Conservation (phyloP, 2,113 vertebrate species). For the Chloebia gouldiae region DNA sequence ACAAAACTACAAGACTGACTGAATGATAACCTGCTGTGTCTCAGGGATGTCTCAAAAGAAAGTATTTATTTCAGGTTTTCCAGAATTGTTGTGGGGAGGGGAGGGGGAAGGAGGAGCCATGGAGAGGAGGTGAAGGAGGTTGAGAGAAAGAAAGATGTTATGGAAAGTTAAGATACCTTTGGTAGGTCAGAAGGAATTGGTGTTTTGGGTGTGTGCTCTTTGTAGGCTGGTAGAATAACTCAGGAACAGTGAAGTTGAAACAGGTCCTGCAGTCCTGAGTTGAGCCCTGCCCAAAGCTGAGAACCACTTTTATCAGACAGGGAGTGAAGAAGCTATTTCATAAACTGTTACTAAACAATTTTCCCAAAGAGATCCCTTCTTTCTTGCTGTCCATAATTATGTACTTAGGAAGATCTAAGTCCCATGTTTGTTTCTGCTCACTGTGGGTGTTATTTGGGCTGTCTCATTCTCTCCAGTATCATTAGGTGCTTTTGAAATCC, state of each 20-base stretch:
- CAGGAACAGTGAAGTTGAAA: neutral
- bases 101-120: neutral
- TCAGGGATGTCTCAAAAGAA: neutral
- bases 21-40: neutral
- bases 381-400: neutral
- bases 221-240: neutral
- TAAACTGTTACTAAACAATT: neutral
- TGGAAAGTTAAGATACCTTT: neutral
- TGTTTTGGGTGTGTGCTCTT: neutral
- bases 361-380: neutral
- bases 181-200: neutral
- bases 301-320: neutral
- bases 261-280: neutral
- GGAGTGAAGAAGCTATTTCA: neutral
- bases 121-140: neutral
- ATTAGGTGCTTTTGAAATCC: neutral
- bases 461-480: neutral
- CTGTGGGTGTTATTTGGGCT: neutral
- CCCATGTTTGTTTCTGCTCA: neutral
- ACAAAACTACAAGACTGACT: neutral
- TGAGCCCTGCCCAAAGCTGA: neutral
- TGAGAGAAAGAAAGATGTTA: neutral
- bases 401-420: neutral
- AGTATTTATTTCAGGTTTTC: neutral
- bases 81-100: rapidly evolving